Evolutionary conservation across 2,888 invertebrate genomes (phyloP), one percentile per base, ranked within the genome.

Genomic region (Agonopterix alstromeriana): DNA sequence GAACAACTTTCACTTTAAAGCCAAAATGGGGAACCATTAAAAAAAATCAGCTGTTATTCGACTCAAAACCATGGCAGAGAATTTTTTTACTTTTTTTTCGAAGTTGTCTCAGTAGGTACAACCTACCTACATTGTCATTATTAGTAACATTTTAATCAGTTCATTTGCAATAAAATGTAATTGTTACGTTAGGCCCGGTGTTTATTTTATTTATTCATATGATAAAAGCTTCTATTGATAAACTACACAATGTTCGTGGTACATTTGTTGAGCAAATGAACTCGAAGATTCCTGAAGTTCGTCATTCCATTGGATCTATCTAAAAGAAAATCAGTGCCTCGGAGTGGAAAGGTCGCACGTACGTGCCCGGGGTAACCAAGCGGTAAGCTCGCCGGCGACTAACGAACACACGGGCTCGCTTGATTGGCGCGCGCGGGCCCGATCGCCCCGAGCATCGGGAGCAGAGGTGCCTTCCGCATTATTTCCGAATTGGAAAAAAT

Each of bases 401-500:
- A 78, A 77, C 78, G 77, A 78, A 76, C 74, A 61, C 57, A 51
- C 57, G 59, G 57, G 58, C 63, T 63, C 77, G 77, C 67, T 68
- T 86, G 87, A 87, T 85, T 86, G 85, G 82, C 70, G 69, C 76
- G 63, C 68, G 64, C 56, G 60, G 61, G 57, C 60, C 60, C 70
- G 78, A 77, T 81, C 74, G 84, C 82, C 79, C 70, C 68, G 65
- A 66, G 78, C 75, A 63, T 69, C 74, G 70, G 5, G 27, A 27
- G 27, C 27, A 27, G 7, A 27, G 27, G 27, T 76, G 77, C 78
- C 73, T 73, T 73, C 77, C 77, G 78, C 82, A 87, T 87, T 85
- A 85, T 79, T 80, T 81, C 78, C 78, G 77, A 77, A 85, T 85
- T 74, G 82, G 78, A 85, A 88, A 86, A 88, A 88, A 87, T 87